Conservation (phyloP, 1,140 invertebrate genomes). For the Polypedilum pembai region DNA sequence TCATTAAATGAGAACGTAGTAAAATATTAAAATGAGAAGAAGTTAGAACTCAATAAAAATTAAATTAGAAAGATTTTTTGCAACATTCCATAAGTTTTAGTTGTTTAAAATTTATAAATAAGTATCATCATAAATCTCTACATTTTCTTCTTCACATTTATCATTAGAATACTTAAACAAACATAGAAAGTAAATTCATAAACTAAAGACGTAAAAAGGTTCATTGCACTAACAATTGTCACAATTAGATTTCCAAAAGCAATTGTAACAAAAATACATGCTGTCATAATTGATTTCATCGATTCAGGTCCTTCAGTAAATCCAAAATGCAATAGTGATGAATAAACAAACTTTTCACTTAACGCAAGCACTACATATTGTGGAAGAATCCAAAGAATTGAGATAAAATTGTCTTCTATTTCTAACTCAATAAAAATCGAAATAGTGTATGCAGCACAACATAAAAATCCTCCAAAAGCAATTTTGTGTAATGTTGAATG, state of each 20-base stretch:
- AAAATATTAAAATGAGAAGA: too few species aligned
- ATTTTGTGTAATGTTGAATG: conserved; percentile 57
- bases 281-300: conserved; percentile 83
- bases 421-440: conserved; percentile 8
- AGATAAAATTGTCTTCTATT: conserved; percentile 45
- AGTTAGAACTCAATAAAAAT: too few species aligned
- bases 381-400: conserved; percentile 71
- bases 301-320: conserved; percentile 75
- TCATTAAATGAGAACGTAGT: too few species aligned
- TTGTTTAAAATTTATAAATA: too few species aligned
- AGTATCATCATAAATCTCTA: too few species aligned
- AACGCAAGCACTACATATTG: conserved; percentile 76
- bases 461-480: conserved; percentile 56
- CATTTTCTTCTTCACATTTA: too few species aligned
- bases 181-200: conserved; percentile 79
- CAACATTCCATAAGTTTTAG: too few species aligned
- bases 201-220: neutral
- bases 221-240: conserved; percentile 57
- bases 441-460: conserved; percentile 51
- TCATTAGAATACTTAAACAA: conserved; percentile 35
- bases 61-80: too few species aligned
- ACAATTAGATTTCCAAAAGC: conserved; percentile 71
- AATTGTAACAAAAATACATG: conserved; percentile 74
- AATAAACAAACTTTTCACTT: conserved; percentile 73
- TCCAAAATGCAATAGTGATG: conserved; percentile 83